Evolutionary conservation across 2,888 invertebrate genomes (phyloP).

Genomic region (Netelia melanura): DNA sequence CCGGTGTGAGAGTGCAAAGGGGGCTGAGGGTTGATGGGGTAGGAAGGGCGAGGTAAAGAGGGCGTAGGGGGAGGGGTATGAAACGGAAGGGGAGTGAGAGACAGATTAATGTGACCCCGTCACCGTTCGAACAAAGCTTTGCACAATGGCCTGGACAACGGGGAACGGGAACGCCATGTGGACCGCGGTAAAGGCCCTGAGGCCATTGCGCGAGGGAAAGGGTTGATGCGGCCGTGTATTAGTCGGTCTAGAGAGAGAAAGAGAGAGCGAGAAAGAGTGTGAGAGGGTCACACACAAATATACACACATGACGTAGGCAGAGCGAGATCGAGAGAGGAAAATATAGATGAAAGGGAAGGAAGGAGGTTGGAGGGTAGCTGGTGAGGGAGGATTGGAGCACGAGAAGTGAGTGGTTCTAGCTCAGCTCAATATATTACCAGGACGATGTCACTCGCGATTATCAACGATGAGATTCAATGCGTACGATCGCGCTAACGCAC

Average conservation of each 20-base stretch:
- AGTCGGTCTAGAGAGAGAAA: not conserved
- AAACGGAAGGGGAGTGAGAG: conserved; percentile 75
- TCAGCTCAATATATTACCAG: conserved; percentile 80
- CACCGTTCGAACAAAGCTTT: conserved; percentile 83
- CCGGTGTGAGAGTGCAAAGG: conserved; percentile 45
- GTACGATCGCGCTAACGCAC: conserved; percentile 75
- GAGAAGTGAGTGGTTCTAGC: conserved; percentile 74
- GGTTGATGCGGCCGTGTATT: conserved; percentile 29
- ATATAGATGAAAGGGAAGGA: conserved; percentile 59
- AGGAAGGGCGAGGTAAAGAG: conserved; percentile 35
- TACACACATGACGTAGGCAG: conserved; percentile 3
- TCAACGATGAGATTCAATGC: conserved; percentile 82
- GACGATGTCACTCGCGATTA: conserved; percentile 77
- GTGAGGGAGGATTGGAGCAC: conserved; percentile 61
- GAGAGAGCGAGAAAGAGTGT: not conserved
- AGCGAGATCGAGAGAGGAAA: conserved; percentile 40
- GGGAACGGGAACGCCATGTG: conserved; percentile 75
- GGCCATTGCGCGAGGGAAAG: conserved; percentile 7
- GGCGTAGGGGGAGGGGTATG: conserved; percentile 33
- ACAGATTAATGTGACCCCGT: conserved; percentile 84
- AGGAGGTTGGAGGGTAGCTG: conserved; percentile 12
- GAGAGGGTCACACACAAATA: conserved; percentile 9
- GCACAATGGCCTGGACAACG: conserved; percentile 81
- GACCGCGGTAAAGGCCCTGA: conserved; percentile 68
- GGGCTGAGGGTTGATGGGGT: conserved; percentile 16